Conservation (phyloP, 2,888 invertebrate genomes). For the Sarcophaga caerulescens region DNA sequence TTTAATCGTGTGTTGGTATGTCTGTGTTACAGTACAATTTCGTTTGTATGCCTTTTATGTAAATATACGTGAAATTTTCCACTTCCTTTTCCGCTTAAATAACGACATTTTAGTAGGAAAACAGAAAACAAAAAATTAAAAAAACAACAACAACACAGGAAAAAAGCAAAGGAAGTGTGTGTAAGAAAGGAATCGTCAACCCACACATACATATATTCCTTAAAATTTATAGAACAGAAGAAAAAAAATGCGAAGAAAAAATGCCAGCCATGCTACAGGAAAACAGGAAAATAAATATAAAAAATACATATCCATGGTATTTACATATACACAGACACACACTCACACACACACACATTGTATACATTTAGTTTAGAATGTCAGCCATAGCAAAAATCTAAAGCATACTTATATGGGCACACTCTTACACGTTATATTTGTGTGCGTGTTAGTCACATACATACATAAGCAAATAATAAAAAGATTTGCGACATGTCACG, state of each 20-base stretch:
- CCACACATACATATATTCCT: not conserved
- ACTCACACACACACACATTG: not conserved
- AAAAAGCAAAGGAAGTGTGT: not conserved
- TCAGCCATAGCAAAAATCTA: conserved; percentile 21
- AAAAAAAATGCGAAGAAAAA: conserved; percentile 9
- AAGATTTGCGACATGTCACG: conserved; percentile 57
- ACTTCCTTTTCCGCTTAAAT: conserved; percentile 60
- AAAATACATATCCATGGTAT: conserved; percentile 18
- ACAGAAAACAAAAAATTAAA: not conserved
- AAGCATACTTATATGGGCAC: conserved; percentile 34
- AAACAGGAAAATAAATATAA: conserved; percentile 27
- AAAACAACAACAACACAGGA: not conserved
- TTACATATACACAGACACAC: not conserved
- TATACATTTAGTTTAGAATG: not conserved
- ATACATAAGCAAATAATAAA: conserved; percentile 30
- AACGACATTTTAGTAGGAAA: conserved; percentile 7
- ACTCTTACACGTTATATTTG: no score
- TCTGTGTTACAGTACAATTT: not conserved
- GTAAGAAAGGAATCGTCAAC: not conserved
- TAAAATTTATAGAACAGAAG: conserved; percentile 6
- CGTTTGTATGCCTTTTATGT: conserved; percentile 29
- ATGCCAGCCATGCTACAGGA: conserved; percentile 34
- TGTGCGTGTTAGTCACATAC: not conserved
- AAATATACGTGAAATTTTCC: conserved; percentile 58
- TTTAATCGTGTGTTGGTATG: conserved; percentile 13